Conservation (phyloP, 2,113 vertebrate species). For the Embiotoca jacksoni region DNA sequence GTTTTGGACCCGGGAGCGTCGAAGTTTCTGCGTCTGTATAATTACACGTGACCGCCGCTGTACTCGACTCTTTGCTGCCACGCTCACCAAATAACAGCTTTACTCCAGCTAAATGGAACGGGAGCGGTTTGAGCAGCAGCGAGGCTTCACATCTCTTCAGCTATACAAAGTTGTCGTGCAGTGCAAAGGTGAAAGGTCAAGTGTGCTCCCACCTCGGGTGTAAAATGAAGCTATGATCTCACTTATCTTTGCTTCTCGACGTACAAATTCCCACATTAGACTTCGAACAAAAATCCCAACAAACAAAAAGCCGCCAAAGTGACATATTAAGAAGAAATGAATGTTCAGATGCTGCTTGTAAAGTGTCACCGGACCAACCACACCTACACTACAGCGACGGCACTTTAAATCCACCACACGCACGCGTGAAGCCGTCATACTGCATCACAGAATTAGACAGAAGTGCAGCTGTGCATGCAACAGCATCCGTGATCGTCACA, state of each 20-base stretch:
- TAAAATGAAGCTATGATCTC: conserved; percentile 22
- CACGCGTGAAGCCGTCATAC: conserved; percentile 25
- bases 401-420: conserved; percentile 6
- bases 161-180: conserved; percentile 20
- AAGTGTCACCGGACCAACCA: neutral
- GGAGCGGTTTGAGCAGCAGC: neutral
- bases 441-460: conserved; percentile 39
- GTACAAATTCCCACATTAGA: conserved; percentile 15
- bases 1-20: neutral
- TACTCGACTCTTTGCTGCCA: neutral
- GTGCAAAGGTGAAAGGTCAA: conserved; percentile 51
- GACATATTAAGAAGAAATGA: neutral
- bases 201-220: conserved; percentile 20
- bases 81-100: neutral
- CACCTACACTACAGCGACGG: conserved; percentile 5
- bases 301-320: neutral
- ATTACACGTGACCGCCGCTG: neutral
- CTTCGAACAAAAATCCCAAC: neutral
- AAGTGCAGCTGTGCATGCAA: conserved; percentile 58
- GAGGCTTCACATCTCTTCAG: conserved; percentile 7
- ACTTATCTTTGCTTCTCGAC: conserved; percentile 11
- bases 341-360: neutral
- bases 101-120: neutral
- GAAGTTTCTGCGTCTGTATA: neutral
- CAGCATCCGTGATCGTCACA: conserved; percentile 24